These are phyloP conservation scores for Aphrocallistes beatrix DNA, from an alignment of 37 sponge, comb jelly and placozoan genomes.

Conservation along the genomic window DNA sequence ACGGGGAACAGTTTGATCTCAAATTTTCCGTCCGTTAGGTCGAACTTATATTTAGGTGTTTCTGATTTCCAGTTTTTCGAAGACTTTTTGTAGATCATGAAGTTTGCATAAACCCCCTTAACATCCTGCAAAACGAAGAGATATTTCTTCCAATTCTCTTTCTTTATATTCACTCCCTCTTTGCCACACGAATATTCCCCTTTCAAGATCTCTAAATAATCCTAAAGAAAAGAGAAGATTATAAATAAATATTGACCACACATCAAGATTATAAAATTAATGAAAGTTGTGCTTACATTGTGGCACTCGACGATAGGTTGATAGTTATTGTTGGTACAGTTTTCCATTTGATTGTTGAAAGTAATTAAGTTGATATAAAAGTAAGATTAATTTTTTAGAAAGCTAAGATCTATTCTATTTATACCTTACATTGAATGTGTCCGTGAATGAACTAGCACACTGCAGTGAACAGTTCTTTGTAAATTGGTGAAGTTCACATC, in stretches of 20 bases:
- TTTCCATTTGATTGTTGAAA: constrained; percentile 3
- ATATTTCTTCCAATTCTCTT: not conserved
- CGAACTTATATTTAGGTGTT: not conserved
- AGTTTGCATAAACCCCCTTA: not conserved
- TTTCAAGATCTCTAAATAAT: not conserved
- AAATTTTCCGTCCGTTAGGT: not conserved
- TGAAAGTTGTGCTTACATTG: not conserved
- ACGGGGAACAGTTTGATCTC: not conserved
- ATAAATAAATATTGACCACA: not conserved
- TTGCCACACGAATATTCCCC: not conserved
- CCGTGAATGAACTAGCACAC: too few species aligned
- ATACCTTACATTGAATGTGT: not conserved
- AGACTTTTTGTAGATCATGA: constrained; percentile 12
- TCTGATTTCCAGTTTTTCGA: not conserved
- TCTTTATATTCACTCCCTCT: not conserved
- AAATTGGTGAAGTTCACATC: too few species aligned
- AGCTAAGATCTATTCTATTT: not conserved
- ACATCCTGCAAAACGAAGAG: not conserved
- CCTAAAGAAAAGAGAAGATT: not conserved
- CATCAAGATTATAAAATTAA: not conserved
- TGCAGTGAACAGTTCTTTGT: too few species aligned
- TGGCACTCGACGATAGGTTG: not conserved
- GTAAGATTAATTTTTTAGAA: not conserved
- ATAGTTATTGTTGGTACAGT: not conserved
- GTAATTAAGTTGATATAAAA: not conserved